These are phyloP conservation scores for Glyphotaelius pellucidus DNA, from an alignment of 2,888 invertebrate genomes.

Conservation along the genomic window DNA sequence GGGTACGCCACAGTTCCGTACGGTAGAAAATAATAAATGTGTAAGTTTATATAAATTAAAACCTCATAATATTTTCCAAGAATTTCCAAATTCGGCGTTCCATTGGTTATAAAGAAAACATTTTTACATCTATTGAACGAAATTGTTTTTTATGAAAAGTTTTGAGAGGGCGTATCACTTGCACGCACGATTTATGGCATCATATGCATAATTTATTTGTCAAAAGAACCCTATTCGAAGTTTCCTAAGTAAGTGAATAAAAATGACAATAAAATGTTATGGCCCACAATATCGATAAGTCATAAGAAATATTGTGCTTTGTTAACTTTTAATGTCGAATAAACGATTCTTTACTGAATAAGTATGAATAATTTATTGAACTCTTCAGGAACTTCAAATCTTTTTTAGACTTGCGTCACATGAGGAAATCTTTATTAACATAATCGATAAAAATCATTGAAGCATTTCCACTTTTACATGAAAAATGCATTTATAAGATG, in stretches of 20 bases:
- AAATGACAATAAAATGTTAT: conserved; percentile 65
- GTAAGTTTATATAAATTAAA: not conserved
- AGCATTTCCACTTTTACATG: not conserved
- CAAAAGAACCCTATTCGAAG: conserved; percentile 55
- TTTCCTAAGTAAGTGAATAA: conserved; percentile 61
- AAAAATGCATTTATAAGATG: not conserved
- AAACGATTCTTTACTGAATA: conserved; percentile 62
- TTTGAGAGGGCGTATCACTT: conserved; percentile 37
- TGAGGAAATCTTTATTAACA: not conserved
- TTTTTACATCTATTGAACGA: conserved; percentile 33
- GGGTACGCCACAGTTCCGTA: not conserved
- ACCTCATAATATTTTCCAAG: not conserved
- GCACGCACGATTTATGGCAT: conserved; percentile 54
- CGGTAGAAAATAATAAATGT: not conserved
- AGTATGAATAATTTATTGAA: conserved; percentile 55
- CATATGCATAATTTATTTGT: conserved; percentile 64
- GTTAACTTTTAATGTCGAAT: conserved; percentile 60
- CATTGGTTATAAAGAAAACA: not conserved
- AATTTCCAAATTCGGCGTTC: not conserved
- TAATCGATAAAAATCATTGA: not conserved
- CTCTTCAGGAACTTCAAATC: conserved; percentile 23
- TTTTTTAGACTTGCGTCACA: conserved; percentile 31
- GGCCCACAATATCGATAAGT: conserved; percentile 64
- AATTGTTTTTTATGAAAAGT: not conserved
- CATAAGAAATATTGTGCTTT: conserved; percentile 55